Evolutionary conservation across 92 coral and sea anemone species (phyloP).

Genomic region (Micromussa lordhowensis): DNA sequence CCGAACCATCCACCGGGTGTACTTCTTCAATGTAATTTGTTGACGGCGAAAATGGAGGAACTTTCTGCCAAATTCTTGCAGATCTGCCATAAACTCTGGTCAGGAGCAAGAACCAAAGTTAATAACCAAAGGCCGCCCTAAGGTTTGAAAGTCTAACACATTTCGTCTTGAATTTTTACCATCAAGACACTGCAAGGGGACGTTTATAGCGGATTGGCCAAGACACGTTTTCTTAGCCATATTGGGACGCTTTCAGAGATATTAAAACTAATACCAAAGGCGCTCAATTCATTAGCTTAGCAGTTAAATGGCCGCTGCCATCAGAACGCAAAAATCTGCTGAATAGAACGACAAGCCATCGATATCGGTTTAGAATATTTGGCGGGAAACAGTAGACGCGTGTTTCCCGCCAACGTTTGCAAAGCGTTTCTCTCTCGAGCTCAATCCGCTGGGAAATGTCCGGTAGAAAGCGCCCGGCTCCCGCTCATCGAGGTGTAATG

Average conservation of each 20-base stretch:
- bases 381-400: no score
- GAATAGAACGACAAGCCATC: no score
- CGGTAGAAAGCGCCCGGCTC: no score
- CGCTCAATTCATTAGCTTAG: no score
- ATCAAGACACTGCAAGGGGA: conserved; percentile 41
- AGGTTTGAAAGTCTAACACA: conserved; percentile 34
- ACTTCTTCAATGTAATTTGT: conserved; percentile 23
- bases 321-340: no score
- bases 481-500: no score
- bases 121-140: conserved; percentile 10
- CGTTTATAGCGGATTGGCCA: conserved; percentile 39
- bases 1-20: conserved; percentile 28
- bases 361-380: no score
- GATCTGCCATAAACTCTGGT: conserved; percentile 24
- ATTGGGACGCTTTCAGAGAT: background rate
- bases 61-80: conserved; percentile 13
- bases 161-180: conserved; percentile 27
- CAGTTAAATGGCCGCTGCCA: no score
- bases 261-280: no score
- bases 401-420: no score
- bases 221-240: conserved; percentile 21
- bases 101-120: conserved; percentile 30
- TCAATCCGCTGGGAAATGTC: no score
- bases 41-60: background rate
- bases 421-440: no score